These are phyloP conservation scores for Tyrophagus putrescentiae DNA, from an alignment of 1,140 invertebrate species.

Conservation along the genomic window DNA sequence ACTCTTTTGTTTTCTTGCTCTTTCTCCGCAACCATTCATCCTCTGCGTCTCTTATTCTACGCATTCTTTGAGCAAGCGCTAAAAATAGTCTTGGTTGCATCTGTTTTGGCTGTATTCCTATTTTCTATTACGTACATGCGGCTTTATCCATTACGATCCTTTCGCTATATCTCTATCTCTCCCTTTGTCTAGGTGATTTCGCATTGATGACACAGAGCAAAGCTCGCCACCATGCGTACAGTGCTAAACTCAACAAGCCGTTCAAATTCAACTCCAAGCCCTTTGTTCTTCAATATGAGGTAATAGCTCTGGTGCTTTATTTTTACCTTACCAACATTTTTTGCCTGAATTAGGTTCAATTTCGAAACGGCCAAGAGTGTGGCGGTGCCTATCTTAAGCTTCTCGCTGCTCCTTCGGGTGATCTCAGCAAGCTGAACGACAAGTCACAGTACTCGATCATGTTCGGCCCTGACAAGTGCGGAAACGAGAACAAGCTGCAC, in stretches of 20 bases:
- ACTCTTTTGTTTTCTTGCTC: conserved; percentile 5
- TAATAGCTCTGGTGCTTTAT: conserved; percentile 41
- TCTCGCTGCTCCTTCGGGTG: conserved; percentile 46
- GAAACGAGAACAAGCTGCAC: conserved; percentile 85
- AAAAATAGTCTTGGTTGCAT: conserved; percentile 8
- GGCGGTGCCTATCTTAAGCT: conserved; percentile 96
- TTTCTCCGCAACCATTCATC: background rate
- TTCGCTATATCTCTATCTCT: background rate
- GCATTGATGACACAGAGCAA: conserved; percentile 37
- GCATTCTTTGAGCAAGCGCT: background rate
- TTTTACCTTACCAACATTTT: conserved; percentile 30
- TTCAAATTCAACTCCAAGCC: conserved; percentile 67
- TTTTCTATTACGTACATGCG: background rate
- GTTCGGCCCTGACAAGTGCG: conserved; percentile 99
- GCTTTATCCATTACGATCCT: background rate
- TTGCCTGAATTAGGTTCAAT: conserved; percentile 40
- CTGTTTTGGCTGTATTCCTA: conserved; percentile 8
- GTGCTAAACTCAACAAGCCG: conserved; percentile 57
- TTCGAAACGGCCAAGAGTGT: conserved; percentile 91
- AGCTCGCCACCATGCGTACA: conserved; percentile 89
- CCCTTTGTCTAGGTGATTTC: conserved; percentile 16
- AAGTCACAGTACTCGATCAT: conserved; percentile 95
- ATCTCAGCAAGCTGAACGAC: conserved; percentile 71
- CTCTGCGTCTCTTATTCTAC: background rate
- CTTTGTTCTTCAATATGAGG: conserved; percentile 73